These are phyloP conservation scores for Amphipyra tragopoginis DNA, from an alignment of 2,888 invertebrate genomes.

Conservation along the genomic window DNA sequence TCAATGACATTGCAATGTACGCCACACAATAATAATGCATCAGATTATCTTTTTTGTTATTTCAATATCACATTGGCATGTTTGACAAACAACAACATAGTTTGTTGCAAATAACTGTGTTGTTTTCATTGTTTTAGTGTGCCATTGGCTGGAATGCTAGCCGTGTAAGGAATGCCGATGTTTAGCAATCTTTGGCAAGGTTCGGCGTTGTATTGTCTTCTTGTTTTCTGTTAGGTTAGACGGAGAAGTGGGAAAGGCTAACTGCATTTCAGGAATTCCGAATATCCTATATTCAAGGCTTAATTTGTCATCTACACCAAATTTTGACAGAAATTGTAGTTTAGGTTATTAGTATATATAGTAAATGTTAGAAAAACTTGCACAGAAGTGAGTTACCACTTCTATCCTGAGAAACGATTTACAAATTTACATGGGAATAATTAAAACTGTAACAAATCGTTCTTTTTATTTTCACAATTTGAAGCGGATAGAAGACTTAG, in stretches of 20 bases:
- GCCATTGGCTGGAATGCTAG: constrained; percentile 35
- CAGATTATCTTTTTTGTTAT: constrained; percentile 21
- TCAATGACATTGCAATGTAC: background rate
- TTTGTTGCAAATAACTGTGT: constrained; percentile 37
- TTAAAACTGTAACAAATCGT: constrained; percentile 2
- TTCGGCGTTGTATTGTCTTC: constrained; percentile 36
- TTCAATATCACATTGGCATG: constrained; percentile 17
- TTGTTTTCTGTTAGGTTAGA: constrained; percentile 25
- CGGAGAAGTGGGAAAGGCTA: constrained; percentile 24
- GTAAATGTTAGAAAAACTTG: no score
- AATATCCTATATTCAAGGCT: background rate
- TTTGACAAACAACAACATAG: constrained; percentile 14
- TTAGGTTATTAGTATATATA: no score
- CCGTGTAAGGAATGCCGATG: constrained; percentile 46
- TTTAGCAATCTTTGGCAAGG: constrained; percentile 47
- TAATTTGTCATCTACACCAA: no score
- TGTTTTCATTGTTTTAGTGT: constrained; percentile 48
- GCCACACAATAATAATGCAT: constrained; percentile 9
- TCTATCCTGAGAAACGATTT: background rate
- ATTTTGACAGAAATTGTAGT: no score
- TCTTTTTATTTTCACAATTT: background rate
- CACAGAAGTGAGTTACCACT: no score
- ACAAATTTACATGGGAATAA: background rate
- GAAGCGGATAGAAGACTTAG: background rate
- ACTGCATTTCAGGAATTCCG: constrained; percentile 32